Base-by-base conservation (phyloP, 1,140 invertebrate species). In the Bathynomus jamesi region DNA sequence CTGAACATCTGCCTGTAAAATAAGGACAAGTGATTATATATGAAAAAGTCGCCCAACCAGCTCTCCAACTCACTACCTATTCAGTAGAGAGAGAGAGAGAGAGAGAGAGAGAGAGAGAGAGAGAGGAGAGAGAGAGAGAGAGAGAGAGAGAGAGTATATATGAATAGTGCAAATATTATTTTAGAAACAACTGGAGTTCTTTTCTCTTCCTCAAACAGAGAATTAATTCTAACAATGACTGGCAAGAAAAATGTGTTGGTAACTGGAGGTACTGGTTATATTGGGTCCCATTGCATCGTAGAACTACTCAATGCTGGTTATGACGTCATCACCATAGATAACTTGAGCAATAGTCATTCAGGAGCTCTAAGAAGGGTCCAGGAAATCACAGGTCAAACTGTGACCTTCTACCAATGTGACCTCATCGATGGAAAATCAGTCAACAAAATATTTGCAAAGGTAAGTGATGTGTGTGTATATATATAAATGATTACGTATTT, bases 191-290 rank as follows among this genome's bases (percentile, higher is more conserved):
- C n/a, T n/a, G n/a, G n/a, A n/a, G n/a, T n/a, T n/a, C n/a, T n/a
- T n/a, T n/a, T n/a, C n/a, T n/a, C n/a, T n/a, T n/a, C n/a, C n/a
- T n/a, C n/a, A n/a, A n/a, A n/a, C n/a, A n/a, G n/a, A n/a, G n/a
- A n/a, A n/a, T n/a, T n/a, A n/a, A n/a, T n/a, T n/a, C n/a, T n/a
- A n/a, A n/a, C n/a, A 53, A 53, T 53, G 40, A 21, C 13, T 53
- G 11, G 2, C 11, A 5, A 5, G 21, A 74, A 80, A 80, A 61
- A 25, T 10, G 76, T 89, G 25, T 81, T 90, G 69, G 94, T 99
- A 71, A 99, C 97, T 71, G 97, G 97, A 62, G 97, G 95, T 73
- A 95, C 94, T 65, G 97, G 97, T 62, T 99, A 96, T 84, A 93
- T 99, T 66, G 97, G 96, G 71, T 95, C 92, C 76, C 97, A 99